Conservation (phyloP, 2,888 invertebrate genomes). For the Folsomia manolachei region DNA sequence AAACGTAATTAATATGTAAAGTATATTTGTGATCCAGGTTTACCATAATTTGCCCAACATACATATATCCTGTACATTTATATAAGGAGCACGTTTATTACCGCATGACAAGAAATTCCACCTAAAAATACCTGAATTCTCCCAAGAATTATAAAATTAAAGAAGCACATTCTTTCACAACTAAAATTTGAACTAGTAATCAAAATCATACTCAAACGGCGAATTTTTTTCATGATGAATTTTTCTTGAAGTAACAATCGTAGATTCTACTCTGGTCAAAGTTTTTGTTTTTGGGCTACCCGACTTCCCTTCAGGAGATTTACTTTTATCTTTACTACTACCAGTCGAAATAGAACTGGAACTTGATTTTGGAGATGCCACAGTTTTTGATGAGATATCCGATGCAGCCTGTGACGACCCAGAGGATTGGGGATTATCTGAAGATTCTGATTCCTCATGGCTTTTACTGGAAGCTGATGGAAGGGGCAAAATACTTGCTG, state of each 20-base stretch:
- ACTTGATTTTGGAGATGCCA: slow-evolving; percentile 1
- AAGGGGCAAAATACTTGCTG: slow-evolving; percentile 35
- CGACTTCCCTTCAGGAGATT: not conserved
- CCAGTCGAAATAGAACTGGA: not conserved
- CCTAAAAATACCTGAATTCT: no score
- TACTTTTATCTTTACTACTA: not conserved
- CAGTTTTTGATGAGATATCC: not conserved
- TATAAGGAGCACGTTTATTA: no score
- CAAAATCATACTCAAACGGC: slow-evolving; percentile 25
- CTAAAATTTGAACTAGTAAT: slow-evolving; percentile 19
- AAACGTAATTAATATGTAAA: no score
- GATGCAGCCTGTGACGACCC: not conserved
- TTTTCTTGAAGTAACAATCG: not conserved
- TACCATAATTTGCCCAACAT: no score
- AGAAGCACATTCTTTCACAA: not conserved
- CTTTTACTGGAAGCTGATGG: not conserved
- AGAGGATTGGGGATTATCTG: no score
- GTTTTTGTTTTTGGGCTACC: not conserved
- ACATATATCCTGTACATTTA: no score
- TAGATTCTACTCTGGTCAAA: slow-evolving; percentile 8
- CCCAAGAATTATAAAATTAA: not conserved
- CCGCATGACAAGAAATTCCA: no score
- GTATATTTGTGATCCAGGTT: no score
- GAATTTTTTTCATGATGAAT: slow-evolving; percentile 9
- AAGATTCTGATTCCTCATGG: not conserved